These are phyloP conservation scores for western clawed frog (Xenopus tropicalis) DNA, from an alignment of 2,113 vertebrate species.

Conservation along the genomic window UCB_Xtro_10.0 CM004450.2:108408001-108408500, in stretches of 20 bases:
- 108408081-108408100: constrained; percentile 99
- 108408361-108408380: background rate
- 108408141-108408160: constrained; percentile 79
- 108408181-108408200: constrained; percentile 58
- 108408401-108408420: background rate
- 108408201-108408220: constrained; percentile 73
- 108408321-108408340: background rate
- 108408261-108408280: constrained; percentile 73
- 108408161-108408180: constrained; percentile 64
- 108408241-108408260: constrained; percentile 74
- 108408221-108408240: constrained; percentile 60
- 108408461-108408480: background rate
- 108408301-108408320: background rate
- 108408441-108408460: background rate
- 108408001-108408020: constrained; percentile 99
- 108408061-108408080: constrained; percentile 98
- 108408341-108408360: background rate
- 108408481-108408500: background rate
- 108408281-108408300: constrained; percentile 48
- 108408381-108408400: background rate
- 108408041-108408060: constrained; percentile 99
- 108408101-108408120: constrained; percentile 89
- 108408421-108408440: background rate
- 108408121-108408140: constrained; percentile 74
- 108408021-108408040: constrained; percentile 99